These are phyloP conservation scores for Clarias laeviceps DNA, from an alignment of 2,797 vertebrate species.

Conservation along the genomic window DNA sequence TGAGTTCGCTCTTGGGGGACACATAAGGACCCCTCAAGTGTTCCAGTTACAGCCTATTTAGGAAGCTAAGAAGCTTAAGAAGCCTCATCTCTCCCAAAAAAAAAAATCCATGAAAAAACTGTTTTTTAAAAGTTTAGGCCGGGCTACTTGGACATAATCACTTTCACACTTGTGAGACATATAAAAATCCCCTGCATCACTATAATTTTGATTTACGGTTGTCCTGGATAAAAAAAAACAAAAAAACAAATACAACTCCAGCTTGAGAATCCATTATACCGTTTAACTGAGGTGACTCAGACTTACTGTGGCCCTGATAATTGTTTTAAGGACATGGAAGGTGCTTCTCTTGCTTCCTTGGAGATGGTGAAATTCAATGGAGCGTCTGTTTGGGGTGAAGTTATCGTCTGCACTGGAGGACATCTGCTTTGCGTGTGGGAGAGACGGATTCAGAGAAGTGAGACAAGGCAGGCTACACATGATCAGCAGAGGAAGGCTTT, in stretches of 20 bases:
- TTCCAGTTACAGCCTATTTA: neutral
- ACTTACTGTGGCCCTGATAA: neutral
- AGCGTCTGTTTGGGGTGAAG: constrained; percentile 39
- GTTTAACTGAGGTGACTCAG: constrained; percentile 13
- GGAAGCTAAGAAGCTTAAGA: constrained; percentile 7
- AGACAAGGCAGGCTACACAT: constrained; percentile 59
- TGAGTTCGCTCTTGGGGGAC: neutral
- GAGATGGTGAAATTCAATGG: constrained; percentile 43
- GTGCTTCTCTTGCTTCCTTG: constrained; percentile 17
- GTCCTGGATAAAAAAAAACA: neutral
- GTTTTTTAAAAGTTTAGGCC: neutral
- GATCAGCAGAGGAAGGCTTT: constrained; percentile 60
- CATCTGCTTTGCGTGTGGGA: constrained; percentile 61
- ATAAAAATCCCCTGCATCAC: neutral
- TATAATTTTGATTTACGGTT: neutral
- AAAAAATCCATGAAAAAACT: neutral
- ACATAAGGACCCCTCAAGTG: neutral
- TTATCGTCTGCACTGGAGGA: constrained; percentile 53
- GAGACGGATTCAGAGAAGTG: constrained; percentile 51
- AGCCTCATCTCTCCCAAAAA: neutral
- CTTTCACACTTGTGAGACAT: constrained; percentile 19
- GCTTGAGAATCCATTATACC: constrained; percentile 11
- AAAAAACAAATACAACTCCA: neutral
- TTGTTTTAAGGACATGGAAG: constrained; percentile 41
- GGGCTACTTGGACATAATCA: constrained; percentile 23